Conservation (phyloP, 2,888 invertebrate genomes). For the Microplitis manilae region DNA sequence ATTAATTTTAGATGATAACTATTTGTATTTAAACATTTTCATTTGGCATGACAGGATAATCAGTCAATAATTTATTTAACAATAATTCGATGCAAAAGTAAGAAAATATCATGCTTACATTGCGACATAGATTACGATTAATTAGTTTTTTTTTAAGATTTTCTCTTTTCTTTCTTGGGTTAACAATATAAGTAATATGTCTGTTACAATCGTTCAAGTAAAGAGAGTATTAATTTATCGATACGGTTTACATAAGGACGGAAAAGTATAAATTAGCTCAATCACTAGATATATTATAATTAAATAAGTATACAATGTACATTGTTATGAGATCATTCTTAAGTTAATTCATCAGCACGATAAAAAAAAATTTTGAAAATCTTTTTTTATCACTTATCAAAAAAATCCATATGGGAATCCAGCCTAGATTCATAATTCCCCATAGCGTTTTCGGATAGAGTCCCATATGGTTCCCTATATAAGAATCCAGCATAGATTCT, state of each 20-base stretch:
- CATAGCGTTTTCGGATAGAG: too few relatives aligned
- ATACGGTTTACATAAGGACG: not conserved
- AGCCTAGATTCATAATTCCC: too few relatives aligned
- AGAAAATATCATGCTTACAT: constrained; percentile 60
- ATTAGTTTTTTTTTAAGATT: constrained; percentile 29
- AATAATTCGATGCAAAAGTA: constrained; percentile 60
- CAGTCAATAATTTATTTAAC: constrained; percentile 15
- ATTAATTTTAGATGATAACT: too few relatives aligned
- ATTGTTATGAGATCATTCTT: not conserved
- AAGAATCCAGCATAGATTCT: too few relatives aligned
- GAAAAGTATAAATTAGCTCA: not conserved
- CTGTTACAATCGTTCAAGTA: constrained; percentile 17
- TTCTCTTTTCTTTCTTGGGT: not conserved
- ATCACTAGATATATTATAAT: not conserved
- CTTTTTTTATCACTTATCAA: not conserved
- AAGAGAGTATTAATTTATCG: constrained; percentile 21
- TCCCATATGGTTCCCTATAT: too few relatives aligned
- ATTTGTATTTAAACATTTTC: too few relatives aligned
- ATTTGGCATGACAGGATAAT: too few relatives aligned
- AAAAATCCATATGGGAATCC: too few relatives aligned
- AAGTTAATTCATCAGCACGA: not conserved
- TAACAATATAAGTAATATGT: not conserved
- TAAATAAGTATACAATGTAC: not conserved
- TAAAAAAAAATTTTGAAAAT: not conserved
- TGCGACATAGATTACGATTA: constrained; percentile 35